These are phyloP conservation scores for Cebus imitator DNA, from an alignment of 2,113 vertebrate species.

Conservation along the genomic window DNA sequence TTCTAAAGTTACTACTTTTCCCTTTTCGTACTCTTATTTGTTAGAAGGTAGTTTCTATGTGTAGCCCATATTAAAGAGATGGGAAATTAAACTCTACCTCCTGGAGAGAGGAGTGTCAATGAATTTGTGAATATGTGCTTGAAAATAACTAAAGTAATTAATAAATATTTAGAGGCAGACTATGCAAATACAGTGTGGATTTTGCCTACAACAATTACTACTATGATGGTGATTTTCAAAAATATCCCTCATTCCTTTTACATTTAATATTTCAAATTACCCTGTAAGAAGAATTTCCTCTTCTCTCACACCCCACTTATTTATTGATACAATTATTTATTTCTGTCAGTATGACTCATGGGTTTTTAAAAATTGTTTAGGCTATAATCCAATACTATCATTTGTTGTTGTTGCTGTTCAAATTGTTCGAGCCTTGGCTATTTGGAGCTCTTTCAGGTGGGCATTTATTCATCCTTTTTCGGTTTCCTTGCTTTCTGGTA, in stretches of 20 bases:
- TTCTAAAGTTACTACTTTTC: constrained; percentile 2
- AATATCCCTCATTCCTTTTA: constrained; percentile 26
- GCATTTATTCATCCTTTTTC: not conserved
- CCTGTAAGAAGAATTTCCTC: not conserved
- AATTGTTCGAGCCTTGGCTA: not conserved
- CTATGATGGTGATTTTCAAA: not conserved
- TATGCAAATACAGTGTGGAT: constrained; percentile 25
- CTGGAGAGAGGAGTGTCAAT: not conserved
- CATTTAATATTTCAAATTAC: constrained; percentile 34
- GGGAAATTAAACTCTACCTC: not conserved
- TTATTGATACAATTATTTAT: not conserved
- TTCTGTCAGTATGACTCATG: constrained; percentile 3
- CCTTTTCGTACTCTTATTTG: not conserved
- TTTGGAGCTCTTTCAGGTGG: not conserved
- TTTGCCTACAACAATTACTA: constrained; percentile 10
- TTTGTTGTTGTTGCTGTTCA: not conserved
- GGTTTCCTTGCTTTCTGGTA: not conserved
- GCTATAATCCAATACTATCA: not conserved
- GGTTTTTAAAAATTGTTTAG: not conserved
- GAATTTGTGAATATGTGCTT: constrained; percentile 25
- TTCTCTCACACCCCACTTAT: not conserved
- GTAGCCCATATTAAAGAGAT: not conserved
- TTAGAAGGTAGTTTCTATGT: constrained; percentile 26
- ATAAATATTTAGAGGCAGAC: constrained; percentile 13
- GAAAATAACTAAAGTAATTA: not conserved